phyloP scores from a whole-genome alignment of 2,888 invertebrate species.

The Eristalis intricaria region DNA sequence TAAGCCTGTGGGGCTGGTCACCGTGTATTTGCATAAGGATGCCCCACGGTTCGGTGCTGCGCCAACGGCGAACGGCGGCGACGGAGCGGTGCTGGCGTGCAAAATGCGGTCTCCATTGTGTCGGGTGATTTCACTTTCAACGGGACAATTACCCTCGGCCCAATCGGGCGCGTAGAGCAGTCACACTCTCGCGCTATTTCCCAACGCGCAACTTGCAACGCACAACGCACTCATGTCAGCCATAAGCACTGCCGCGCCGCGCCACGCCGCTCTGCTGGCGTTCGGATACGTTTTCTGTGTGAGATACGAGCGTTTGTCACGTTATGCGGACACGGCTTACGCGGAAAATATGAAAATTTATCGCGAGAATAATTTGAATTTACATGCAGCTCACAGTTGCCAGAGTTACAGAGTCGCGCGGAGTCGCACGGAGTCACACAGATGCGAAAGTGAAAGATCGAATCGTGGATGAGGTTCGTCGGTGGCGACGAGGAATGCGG shows the following conservation, averaged over 20 bases:
- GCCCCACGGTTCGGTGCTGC: background rate
- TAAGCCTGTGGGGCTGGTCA: background rate
- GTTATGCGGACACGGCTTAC: constrained; percentile 50
- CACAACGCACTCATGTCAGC: constrained; percentile 30
- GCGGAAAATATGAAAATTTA: constrained; percentile 59
- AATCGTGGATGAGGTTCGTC: constrained; percentile 3
- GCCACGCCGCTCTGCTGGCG: background rate
- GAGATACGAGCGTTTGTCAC: constrained; percentile 65
- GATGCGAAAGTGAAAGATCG: constrained; percentile 61
- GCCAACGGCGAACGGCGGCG: background rate
- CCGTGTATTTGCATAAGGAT: constrained; percentile 59
- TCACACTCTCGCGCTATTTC: constrained; percentile 28
- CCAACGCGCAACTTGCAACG: constrained; percentile 26
- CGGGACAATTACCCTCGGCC: constrained; percentile 32
- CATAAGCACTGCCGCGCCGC: background rate
- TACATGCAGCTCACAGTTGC: constrained; percentile 29
- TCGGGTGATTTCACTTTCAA: constrained; percentile 62
- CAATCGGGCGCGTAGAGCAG: constrained; percentile 5
- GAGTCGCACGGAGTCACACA: background rate
- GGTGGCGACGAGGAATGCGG: constrained; percentile 13
- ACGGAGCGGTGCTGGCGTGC: background rate
- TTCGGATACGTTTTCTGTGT: constrained; percentile 51
- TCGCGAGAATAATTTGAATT: constrained; percentile 52
- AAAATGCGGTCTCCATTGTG: constrained; percentile 29
- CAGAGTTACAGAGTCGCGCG: background rate